Evolutionary conservation across 2,797 vertebrate species (phyloP), one percentile per base, ranked within the genome.

Genomic region (Chromobotia macracanthus): DNA sequence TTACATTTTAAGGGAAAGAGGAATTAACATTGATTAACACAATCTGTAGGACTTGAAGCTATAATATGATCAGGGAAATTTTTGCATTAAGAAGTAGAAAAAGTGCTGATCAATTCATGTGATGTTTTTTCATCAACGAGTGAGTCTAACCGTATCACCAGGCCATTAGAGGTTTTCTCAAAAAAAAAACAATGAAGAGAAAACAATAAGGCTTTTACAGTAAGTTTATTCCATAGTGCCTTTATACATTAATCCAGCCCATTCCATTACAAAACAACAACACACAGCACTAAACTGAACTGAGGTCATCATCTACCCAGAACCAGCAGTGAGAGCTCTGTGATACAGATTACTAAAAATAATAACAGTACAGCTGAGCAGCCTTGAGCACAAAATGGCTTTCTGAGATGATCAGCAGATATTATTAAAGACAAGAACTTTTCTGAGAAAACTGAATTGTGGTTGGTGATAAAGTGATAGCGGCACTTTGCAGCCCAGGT

Each of bases 221-320:
- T n/a, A 38, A n/a, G 16, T 38, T 11, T 64, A 64, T 64, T 19
- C 35, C 61, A 64, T 64, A 38, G 35, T 23, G 60, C 46, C 48
- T 21, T 53, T 21, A 75, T 55, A 13, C 19, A 41, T 41, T 3
- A 75, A 66, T 44, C 5, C 35, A 41, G 21, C 31, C 15, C 63
- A 23, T 75, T 41, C 46, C n/a, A 38, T 51, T 64, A 51, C 25
- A 65, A 50, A 75, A 53, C 60, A 65, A 65, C 72, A 64, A 58
- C 53, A 71, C 19, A 44, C n/a, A 38, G 19, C 15, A 53, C 18
- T 56, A 16, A 72, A 56, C 10, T 0, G 8, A 41, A 41, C 51
- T 25, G 19, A 41, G 8, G 19, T 46, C 71, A 61, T 46, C 5
- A 15, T 50, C 35, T n/a, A n/a, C 18, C 5, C 63, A 56, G 7